Conservation (phyloP, 1,140 invertebrate species). For the Tetragonula clypearis region DNA sequence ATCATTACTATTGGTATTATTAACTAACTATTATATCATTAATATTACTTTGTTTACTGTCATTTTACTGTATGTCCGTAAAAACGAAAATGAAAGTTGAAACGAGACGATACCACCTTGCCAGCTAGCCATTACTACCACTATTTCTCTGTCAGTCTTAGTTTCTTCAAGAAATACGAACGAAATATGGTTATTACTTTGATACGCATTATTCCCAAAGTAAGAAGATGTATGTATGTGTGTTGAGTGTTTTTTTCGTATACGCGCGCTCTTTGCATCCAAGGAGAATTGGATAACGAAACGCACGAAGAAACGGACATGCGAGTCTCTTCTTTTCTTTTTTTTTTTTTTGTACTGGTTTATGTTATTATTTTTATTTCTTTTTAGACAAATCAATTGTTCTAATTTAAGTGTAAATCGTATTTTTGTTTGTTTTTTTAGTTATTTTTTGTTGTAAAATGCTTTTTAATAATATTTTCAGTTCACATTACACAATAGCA, state of each 20-base stretch:
- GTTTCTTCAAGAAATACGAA: constrained; percentile 7
- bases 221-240: constrained; percentile 42
- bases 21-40: constrained; percentile 33
- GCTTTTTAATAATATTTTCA: constrained; percentile 83
- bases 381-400: constrained; percentile 81
- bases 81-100: neutral
- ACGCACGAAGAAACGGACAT: constrained; percentile 38
- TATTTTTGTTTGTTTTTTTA: constrained; percentile 83
- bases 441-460: constrained; percentile 83
- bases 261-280: constrained; percentile 33
- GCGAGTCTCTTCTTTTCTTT: constrained; percentile 58
- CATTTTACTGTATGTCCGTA: constrained; percentile 2
- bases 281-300: constrained; percentile 6
- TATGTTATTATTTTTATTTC: constrained; percentile 81
- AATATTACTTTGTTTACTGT: constrained; percentile 23
- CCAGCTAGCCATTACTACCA: constrained; percentile 65
- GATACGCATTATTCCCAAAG: constrained; percentile 53
- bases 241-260: constrained; percentile 21
- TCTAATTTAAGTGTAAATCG: constrained; percentile 83
- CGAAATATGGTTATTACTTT: constrained; percentile 38
- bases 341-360: constrained; percentile 80
- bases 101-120: constrained; percentile 59
- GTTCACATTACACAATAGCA: constrained; percentile 78
- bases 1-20: constrained; percentile 37
- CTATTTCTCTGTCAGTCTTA: neutral